Evolutionary conservation across 1,140 invertebrate species (phyloP), one percentile per base, ranked within the genome.

Genomic region (Aplysia californica): DNA sequence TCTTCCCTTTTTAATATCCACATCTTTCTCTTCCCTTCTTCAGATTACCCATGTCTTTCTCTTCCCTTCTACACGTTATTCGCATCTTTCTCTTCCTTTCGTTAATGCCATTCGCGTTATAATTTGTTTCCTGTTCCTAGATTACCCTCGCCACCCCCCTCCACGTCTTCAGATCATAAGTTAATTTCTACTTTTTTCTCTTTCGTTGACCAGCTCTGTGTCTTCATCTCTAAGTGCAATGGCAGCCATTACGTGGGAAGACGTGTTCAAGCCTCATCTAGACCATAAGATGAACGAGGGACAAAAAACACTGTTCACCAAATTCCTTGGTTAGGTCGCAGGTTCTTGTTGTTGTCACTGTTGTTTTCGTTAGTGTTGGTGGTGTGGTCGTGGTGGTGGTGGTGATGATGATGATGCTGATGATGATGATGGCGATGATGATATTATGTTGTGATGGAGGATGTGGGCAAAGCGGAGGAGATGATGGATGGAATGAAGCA

Each of bases 191-290:
- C n/a, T n/a, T n/a, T n/a, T n/a, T n/a, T n/a, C n/a, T n/a, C n/a
- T n/a, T n/a, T n/a, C n/a, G n/a, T n/a, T n/a, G n/a, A n/a, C n/a
- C 33, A 82, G 72, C 29, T 84, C 83, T 18, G 77, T 83, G 31
- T 83, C 84, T 41, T 96, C 95, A 0, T 95, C 95, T 84, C 89
- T 96, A 2, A 96, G 96, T 84, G 96, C 95, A 0, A 82, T 96
- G 64, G 93, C 95, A 0, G 96, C 95, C 0, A 95, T 96, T 41
- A 68, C 66, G 2, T 68, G 66, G 66, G 66, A 68, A 20, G 66
- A 68, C 29, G 50, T 68, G 2, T 36, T 68, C 0, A 68, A 68
- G 31, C 66, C 66, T 26, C 35, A 21, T 15, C 50, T 44, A 26
- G 66, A 68, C 38, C 39, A 44, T 2, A 2, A 39, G 10, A 44